Evolutionary conservation across 2,113 vertebrate species (phyloP), one percentile per base, ranked within the genome.

Genomic region (Hepsetus odoe): DNA sequence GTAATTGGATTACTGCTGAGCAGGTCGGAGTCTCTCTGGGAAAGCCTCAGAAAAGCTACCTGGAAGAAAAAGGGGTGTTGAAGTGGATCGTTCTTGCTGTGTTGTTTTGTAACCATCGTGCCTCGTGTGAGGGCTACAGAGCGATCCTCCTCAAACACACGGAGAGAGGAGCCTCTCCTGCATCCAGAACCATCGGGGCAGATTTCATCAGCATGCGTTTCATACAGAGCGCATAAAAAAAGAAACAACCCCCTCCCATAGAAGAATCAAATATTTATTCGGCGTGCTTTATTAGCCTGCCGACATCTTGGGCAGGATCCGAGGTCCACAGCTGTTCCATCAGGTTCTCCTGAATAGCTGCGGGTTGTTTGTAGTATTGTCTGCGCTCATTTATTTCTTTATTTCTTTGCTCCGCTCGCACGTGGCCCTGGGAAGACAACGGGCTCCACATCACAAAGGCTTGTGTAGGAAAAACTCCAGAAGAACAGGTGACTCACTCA

Each of bases 211-310:
- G 42, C 71, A 84, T 53, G 8, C 46, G 30, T 75, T 81, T 70
- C 66, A 69, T 51, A 66, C 55, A 55, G 64, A 53, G 40, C 59
- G 16, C 16, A 65, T 79, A 74, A 59, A 68, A 58, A 78, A 82
- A 82, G 22, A 72, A 75, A 51, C 20, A 67, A 64, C 70, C 32
- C 56, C 26, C 12, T 55, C 64, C 76, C 56, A 66, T 71, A 68
- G 26, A 66, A 70, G 28, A 35, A 84, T 85, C 64, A 84, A 85
- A 85, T 85, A 87, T 85, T 87, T 80, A 87, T 87, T 55, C 35
- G 5, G 56, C 33, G 70, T 76, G 74, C 82, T 87, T 85, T 86
- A 85, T 85, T 82, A 83, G 81, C 65, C 61, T 51, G 72, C 46
- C 22, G 32, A 44, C 11, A 62, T 30, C 67, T 49, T 79, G 30